Percentiles rank a stretch among this genome's conserved stretches.
These are phyloP conservation scores for Oxyscelio sp. DNA, from an alignment of 2,888 invertebrate species.

Conservation along the genomic window DNA sequence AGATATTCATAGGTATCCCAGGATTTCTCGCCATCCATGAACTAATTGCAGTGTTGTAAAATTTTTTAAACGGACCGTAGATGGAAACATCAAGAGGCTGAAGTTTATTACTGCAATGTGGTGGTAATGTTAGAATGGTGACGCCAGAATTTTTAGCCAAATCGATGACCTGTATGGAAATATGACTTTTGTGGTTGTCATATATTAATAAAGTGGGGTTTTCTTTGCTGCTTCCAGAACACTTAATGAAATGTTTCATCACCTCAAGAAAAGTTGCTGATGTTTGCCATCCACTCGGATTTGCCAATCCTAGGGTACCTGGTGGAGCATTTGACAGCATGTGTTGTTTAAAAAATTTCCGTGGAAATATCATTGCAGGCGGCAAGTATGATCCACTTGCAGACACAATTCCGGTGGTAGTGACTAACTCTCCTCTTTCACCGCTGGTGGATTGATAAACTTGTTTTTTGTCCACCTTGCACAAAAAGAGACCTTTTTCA, in stretches of 20 bases:
- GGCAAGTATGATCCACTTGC: no score
- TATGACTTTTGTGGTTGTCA: slow-evolving; percentile 75
- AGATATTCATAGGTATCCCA: no score
- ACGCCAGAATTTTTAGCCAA: slow-evolving; percentile 28
- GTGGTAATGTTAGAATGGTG: slow-evolving; percentile 32
- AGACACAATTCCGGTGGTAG: slow-evolving; percentile 81
- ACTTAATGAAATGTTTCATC: slow-evolving; percentile 63
- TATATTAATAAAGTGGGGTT: slow-evolving; percentile 65
- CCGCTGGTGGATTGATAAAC: slow-evolving; percentile 86
- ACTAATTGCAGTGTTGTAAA: no score
- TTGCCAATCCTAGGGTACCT: no score
- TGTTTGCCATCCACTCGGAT: slow-evolving; percentile 81
- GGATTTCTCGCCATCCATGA: background rate
- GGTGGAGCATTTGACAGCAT: no score
- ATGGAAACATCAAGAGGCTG: slow-evolving; percentile 47
- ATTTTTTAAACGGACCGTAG: slow-evolving; percentile 24
- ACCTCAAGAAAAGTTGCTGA: slow-evolving; percentile 76
- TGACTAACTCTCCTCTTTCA: slow-evolving; percentile 84
- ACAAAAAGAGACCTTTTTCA: no score
- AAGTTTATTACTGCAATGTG: slow-evolving; percentile 42
- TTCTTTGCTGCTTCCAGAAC: slow-evolving; percentile 30
- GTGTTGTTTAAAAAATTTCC: no score
- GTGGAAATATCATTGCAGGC: no score
- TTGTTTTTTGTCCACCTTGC: no score
- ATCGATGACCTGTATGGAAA: slow-evolving; percentile 77